Conservation (phyloP, 2,113 vertebrate species). For the Coptodon bakossiorum region DNA sequence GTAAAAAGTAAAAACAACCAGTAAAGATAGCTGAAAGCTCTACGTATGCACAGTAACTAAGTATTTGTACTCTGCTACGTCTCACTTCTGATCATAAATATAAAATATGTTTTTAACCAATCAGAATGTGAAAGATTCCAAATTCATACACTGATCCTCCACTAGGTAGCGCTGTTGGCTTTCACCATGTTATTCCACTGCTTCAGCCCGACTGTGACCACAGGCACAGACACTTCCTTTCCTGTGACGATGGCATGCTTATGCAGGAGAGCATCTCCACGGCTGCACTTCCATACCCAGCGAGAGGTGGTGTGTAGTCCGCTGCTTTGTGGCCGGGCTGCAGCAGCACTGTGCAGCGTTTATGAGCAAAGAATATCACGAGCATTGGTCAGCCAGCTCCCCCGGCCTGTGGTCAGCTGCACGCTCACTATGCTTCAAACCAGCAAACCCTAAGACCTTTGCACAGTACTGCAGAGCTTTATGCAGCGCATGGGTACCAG, state of each 20-base stretch:
- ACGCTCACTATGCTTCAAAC: constrained; percentile 12
- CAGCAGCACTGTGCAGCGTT: background rate
- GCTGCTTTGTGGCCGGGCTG: constrained; percentile 31
- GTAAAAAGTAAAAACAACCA: background rate
- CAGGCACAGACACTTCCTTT: background rate
- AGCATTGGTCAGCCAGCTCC: background rate
- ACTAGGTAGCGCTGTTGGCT: constrained; percentile 34
- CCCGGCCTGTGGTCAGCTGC: background rate
- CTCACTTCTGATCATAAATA: background rate
- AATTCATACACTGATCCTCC: background rate
- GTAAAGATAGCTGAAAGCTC: background rate
- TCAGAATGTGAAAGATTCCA: accelerated
- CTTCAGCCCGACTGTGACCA: constrained; percentile 1
- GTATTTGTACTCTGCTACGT: background rate
- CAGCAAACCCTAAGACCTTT: background rate
- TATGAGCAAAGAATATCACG: constrained; percentile 31
- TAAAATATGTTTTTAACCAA: background rate
- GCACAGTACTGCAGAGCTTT: background rate
- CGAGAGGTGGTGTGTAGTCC: constrained; percentile 63
- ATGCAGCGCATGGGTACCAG: background rate
- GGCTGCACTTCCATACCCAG: constrained; percentile 69
- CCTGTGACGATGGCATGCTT: background rate
- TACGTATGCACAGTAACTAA: background rate
- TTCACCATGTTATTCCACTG: background rate
- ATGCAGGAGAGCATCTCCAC: background rate